A percentile compares a stretch with the other conserved stretches of the same genome.
Evolutionary conservation across 1,140 invertebrate genomes (phyloP).

Genomic region (Hetaerina americana): DNA sequence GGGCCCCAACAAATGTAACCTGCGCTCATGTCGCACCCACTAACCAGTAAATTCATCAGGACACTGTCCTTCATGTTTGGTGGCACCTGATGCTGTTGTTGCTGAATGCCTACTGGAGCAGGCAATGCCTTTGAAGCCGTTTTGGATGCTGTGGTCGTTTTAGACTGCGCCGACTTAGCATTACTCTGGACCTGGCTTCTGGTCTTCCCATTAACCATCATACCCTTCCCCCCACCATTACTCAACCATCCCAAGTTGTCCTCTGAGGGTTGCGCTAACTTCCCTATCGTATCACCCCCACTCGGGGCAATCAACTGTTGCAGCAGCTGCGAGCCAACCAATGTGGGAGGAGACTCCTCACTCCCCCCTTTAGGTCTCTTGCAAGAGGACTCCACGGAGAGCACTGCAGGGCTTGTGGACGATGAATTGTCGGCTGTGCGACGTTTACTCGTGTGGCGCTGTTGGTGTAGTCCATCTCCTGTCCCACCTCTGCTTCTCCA

Average conservation of each 20-base stretch:
- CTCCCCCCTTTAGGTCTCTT: background rate
- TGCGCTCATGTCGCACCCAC: constrained; percentile 80
- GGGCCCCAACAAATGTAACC: constrained; percentile 68
- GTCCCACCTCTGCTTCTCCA: constrained; percentile 1
- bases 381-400: background rate
- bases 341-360: background rate
- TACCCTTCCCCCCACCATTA: constrained; percentile 13
- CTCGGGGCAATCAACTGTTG: constrained; percentile 30
- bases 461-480: background rate
- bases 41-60: constrained; percentile 80
- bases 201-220: constrained; percentile 12
- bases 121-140: constrained; percentile 20
- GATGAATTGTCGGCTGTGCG: constrained; percentile 15
- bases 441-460: constrained; percentile 20
- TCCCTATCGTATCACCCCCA: constrained; percentile 9
- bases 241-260: constrained; percentile 11
- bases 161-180: constrained; percentile 23
- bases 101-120: constrained; percentile 28
- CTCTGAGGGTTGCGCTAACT: constrained; percentile 14
- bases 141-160: constrained; percentile 24
- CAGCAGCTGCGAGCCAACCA: constrained; percentile 24
- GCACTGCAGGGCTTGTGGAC: constrained; percentile 15
- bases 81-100: background rate
- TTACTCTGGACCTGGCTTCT: constrained; percentile 21
- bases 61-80: constrained; percentile 47